Conservation (phyloP, 2,113 vertebrate species). For the Phylloscopus trochiloides region DNA sequence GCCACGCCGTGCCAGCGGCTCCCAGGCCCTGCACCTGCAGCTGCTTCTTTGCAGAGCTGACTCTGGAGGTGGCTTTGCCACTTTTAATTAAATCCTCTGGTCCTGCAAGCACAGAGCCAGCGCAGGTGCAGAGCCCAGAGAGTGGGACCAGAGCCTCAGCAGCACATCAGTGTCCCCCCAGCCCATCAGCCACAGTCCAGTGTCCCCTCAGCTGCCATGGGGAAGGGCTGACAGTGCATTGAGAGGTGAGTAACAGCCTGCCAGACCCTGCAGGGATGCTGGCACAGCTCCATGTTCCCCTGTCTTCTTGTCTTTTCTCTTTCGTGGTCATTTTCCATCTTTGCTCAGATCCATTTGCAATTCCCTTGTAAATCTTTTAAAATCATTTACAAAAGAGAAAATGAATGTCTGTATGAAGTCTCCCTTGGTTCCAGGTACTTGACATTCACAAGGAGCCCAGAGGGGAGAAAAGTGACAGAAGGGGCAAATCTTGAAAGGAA, state of each 20-base stretch:
- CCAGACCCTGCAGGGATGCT: not conserved
- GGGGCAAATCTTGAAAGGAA: not conserved
- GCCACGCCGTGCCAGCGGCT: accelerated
- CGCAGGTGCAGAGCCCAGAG: not conserved
- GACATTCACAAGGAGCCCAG: not conserved
- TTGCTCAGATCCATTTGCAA: not conserved
- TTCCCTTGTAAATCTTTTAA: not conserved
- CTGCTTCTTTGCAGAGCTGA: not conserved
- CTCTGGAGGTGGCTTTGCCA: not conserved
- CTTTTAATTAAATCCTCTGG: not conserved
- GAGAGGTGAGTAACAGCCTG: not conserved
- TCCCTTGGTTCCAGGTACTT: not conserved
- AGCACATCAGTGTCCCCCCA: not conserved
- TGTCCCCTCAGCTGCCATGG: accelerated
- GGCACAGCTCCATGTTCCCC: not conserved
- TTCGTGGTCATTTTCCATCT: not conserved
- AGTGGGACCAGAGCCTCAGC: not conserved
- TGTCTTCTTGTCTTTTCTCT: not conserved
- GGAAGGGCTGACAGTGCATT: not conserved
- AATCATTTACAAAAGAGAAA: not conserved
- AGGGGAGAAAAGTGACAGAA: not conserved
- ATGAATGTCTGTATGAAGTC: not conserved
- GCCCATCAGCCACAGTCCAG: not conserved
- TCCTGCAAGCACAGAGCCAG: not conserved
- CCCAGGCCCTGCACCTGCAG: not conserved